phyloP scores from a whole-genome alignment of 2,888 invertebrate genomes.

The Bombylius discolor region DNA sequence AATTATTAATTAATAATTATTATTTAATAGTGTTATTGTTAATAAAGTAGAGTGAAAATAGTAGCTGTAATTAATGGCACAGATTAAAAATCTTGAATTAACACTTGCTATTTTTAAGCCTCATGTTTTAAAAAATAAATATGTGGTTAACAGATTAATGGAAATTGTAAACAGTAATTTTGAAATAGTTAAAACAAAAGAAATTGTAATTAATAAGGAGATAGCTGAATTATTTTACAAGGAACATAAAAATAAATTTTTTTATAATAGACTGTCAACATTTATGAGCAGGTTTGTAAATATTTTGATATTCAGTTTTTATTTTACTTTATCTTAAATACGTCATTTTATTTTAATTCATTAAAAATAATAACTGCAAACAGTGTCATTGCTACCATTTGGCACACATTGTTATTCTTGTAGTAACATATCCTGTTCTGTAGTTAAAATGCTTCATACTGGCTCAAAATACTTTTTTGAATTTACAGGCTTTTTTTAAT shows the following conservation, averaged over 20 bases:
- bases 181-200: slow-evolving; percentile 55
- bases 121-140: slow-evolving; percentile 64
- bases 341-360: too few species aligned
- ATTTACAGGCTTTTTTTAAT: too few species aligned
- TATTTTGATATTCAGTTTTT: background rate
- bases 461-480: too few species aligned
- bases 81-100: slow-evolving; percentile 38
- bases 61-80: background rate
- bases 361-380: too few species aligned
- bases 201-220: slow-evolving; percentile 45
- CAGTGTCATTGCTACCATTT: background rate
- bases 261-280: slow-evolving; percentile 64
- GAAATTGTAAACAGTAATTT: slow-evolving; percentile 57
- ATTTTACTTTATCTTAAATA: background rate
- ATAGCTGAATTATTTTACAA: slow-evolving; percentile 64
- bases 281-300: slow-evolving; percentile 61
- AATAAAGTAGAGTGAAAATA: background rate
- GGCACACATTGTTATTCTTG: too few species aligned
- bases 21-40: too few species aligned
- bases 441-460: too few species aligned
- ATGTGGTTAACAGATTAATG: slow-evolving; percentile 54
- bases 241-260: slow-evolving; percentile 73
- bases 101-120: slow-evolving; percentile 83
- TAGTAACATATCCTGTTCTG: too few species aligned
- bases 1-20: too few species aligned